phyloP scores from a whole-genome alignment of 2,888 invertebrate genomes.

The Octodonta nipae region DNA sequence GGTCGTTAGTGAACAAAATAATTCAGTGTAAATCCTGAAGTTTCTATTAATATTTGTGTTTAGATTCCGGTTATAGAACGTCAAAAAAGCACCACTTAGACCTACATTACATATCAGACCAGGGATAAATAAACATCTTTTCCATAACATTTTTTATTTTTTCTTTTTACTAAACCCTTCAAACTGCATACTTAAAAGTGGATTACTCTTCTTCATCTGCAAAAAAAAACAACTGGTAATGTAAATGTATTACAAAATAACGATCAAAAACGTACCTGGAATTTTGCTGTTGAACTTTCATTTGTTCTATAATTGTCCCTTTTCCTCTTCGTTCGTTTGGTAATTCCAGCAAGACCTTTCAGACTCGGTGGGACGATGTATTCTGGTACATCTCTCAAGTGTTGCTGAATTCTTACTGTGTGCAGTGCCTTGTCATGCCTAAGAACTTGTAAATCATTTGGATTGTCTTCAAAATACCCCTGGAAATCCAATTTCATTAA shows the following conservation, averaged over 20 bases:
- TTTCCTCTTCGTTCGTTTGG: conserved; percentile 23
- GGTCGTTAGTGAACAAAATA: no score
- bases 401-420: conserved; percentile 68
- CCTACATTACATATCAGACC: background rate
- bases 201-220: conserved; percentile 53
- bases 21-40: no score
- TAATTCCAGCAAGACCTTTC: conserved; percentile 47
- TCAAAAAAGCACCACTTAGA: no score
- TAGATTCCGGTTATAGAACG: no score
- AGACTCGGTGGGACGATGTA: conserved; percentile 75
- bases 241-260: conserved; percentile 4
- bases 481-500: no score
- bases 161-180: conserved; percentile 41
- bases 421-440: conserved; percentile 76
- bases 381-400: conserved; percentile 83
- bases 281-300: conserved; percentile 21
- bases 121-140: background rate
- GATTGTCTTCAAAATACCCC: conserved; percentile 87
- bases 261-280: conserved; percentile 13
- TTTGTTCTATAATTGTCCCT: conserved; percentile 20
- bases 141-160: conserved; percentile 15
- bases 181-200: conserved; percentile 52
- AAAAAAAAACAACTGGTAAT: conserved; percentile 21
- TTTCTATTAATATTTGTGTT: no score
- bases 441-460: conserved; percentile 70